Evolutionary conservation across 2,797 vertebrate genomes (phyloP).

Genomic region (Cyclopterus lumpus): DNA sequence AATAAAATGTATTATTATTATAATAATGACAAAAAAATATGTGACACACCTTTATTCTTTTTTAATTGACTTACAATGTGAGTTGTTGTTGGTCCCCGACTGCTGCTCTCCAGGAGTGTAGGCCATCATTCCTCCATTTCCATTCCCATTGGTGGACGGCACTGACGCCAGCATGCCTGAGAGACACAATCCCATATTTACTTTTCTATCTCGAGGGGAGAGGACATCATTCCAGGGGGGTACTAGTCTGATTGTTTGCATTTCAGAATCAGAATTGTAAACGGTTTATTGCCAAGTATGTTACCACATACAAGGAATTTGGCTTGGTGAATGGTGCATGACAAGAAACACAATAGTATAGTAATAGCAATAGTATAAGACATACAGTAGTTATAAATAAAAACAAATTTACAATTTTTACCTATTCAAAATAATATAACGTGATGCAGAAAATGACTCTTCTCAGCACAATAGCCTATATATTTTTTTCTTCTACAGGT

Average conservation of each 20-base stretch:
- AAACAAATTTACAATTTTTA: no score
- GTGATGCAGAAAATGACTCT: no score
- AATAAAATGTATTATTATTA: no score
- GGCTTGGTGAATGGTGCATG: no score
- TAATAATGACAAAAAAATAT: background rate
- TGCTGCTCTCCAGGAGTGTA: slow-evolving; percentile 83
- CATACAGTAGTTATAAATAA: no score
- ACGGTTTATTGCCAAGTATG: no score
- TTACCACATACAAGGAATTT: no score
- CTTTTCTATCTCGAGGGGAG: background rate
- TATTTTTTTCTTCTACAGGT: background rate
- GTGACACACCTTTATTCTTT: background rate
- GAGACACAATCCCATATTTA: background rate
- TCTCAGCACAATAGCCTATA: no score
- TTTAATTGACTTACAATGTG: slow-evolving; percentile 46
- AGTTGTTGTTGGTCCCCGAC: slow-evolving; percentile 71
- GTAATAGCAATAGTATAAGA: no score
- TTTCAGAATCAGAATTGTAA: no score
- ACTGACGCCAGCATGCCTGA: slow-evolving; percentile 83
- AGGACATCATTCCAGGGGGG: background rate
- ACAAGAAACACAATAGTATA: no score
- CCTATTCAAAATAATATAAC: no score
- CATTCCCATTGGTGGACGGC: slow-evolving; percentile 82
- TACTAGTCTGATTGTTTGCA: background rate
- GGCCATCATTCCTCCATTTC: slow-evolving; percentile 79